These are phyloP conservation scores for Gymnobelideus leadbeateri DNA, from an alignment of 2,113 vertebrate species.

Conservation along the genomic window DNA sequence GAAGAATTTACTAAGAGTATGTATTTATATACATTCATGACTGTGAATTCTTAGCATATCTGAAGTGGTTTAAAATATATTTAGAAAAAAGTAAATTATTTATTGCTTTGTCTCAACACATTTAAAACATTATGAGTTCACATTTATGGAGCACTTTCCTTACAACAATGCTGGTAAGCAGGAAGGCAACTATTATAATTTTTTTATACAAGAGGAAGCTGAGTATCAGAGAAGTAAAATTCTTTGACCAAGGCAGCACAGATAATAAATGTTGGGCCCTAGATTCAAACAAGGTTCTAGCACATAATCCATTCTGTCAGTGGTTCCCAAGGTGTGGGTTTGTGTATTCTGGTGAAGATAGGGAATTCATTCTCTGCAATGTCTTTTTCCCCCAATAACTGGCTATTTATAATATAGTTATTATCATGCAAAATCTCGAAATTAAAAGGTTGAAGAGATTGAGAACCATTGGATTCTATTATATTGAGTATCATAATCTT, in stretches of 20 bases:
- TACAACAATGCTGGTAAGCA: neutral
- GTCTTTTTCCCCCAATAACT: neutral
- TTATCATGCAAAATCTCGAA: neutral
- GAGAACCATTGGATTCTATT: neutral
- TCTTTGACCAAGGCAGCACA: neutral
- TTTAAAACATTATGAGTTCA: neutral
- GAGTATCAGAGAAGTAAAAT: neutral
- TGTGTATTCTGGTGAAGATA: neutral
- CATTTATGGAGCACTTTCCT: neutral
- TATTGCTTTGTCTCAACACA: neutral
- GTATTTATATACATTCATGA: conserved; percentile 4
- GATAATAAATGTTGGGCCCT: too few relatives aligned
- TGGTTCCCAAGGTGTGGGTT: neutral
- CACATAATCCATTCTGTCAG: neutral
- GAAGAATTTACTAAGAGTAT: conserved; percentile 21
- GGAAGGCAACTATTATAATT: neutral
- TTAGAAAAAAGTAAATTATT: neutral
- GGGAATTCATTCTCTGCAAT: neutral
- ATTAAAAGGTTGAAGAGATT: neutral
- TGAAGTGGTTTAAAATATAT: neutral
- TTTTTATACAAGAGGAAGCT: neutral
- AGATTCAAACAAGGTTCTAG: neutral
- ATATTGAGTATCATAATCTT: neutral
- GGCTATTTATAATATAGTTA: neutral
- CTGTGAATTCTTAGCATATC: conserved; percentile 4